Percentiles rank a stretch among this genome's conserved stretches.
Evolutionary conservation across 2,113 vertebrate genomes (phyloP).

Genomic region (Rhombomys opimus): DNA sequence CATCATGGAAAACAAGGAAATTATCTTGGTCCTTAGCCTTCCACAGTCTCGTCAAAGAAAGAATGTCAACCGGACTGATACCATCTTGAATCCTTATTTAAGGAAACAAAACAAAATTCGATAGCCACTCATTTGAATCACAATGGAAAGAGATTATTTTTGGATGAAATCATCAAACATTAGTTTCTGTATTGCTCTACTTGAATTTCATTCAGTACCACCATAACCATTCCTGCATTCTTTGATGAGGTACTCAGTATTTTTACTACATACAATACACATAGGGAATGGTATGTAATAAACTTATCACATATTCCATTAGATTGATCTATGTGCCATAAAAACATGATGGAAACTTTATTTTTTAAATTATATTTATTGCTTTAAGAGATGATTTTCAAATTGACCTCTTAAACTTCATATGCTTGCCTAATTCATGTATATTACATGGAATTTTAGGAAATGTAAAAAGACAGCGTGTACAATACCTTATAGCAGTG

Average conservation of each 20-base stretch:
- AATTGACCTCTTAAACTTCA: neutral
- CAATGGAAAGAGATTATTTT: conserved; percentile 41
- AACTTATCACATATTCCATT: neutral
- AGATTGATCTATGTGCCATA: conserved; percentile 18
- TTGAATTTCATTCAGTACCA: conserved; percentile 53
- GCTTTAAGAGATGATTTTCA: conserved; percentile 29
- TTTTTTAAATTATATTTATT: conserved; percentile 49
- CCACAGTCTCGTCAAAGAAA: conserved; percentile 65
- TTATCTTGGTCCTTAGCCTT: conserved; percentile 73
- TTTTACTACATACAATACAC: conserved; percentile 52
- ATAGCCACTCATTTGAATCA: conserved; percentile 52
- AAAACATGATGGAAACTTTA: conserved; percentile 36
- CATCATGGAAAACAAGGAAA: conserved; percentile 74
- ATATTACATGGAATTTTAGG: neutral
- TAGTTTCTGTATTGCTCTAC: conserved; percentile 31
- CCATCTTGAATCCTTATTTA: conserved; percentile 1
- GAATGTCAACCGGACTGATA: conserved; percentile 61
- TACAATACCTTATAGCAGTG: neutral
- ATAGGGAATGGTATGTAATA: conserved; percentile 41
- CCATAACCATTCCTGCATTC: neutral
- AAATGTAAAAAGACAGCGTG: neutral
- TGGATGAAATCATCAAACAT: conserved; percentile 17
- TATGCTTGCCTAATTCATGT: conserved; percentile 1
- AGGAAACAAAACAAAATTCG: conserved; percentile 21
- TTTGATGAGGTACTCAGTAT: conserved; percentile 41